phyloP scores from a whole-genome alignment of 2,888 invertebrate species.

The Gastrophysa polygoni region DNA sequence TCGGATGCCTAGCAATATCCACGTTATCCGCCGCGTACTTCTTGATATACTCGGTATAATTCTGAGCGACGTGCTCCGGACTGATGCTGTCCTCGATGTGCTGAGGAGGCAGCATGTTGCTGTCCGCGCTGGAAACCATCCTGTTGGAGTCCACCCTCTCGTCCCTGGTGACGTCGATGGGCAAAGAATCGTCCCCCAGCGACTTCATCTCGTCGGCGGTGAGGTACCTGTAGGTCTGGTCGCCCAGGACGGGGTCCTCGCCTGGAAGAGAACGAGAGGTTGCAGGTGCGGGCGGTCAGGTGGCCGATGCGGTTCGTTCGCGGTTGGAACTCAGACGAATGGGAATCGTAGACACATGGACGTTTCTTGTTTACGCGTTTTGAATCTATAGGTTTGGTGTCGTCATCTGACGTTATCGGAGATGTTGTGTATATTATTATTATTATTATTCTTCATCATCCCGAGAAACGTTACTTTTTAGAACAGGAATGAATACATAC shows the following conservation, averaged over 20 bases:
- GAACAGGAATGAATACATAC: too few species aligned
- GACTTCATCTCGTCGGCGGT: slow-evolving; percentile 97
- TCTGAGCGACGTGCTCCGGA: slow-evolving; percentile 65
- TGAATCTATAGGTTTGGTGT: too few species aligned
- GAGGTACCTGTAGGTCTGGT: slow-evolving; percentile 89
- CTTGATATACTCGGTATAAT: slow-evolving; percentile 59
- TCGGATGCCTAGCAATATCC: slow-evolving; percentile 65
- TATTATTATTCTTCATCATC: too few species aligned
- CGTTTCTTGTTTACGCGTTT: neutral
- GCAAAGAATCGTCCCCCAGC: slow-evolving; percentile 89
- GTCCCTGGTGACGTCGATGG: slow-evolving; percentile 91
- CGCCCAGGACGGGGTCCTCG: slow-evolving; percentile 89
- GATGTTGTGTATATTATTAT: too few species aligned
- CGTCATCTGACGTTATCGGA: too few species aligned
- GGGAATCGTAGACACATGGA: too few species aligned
- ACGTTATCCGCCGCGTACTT: slow-evolving; percentile 66
- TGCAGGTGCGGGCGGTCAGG: neutral
- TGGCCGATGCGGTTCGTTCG: neutral
- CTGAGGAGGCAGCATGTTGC: slow-evolving; percentile 60
- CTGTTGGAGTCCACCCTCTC: slow-evolving; percentile 78
- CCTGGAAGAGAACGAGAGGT: slow-evolving; percentile 61
- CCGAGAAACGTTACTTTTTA: too few species aligned
- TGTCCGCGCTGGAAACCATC: slow-evolving; percentile 61
- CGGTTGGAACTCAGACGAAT: neutral
- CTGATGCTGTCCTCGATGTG: slow-evolving; percentile 68